Base-by-base conservation (phyloP, 2,888 invertebrate genomes). In the Xestia rhomboidea region DNA sequence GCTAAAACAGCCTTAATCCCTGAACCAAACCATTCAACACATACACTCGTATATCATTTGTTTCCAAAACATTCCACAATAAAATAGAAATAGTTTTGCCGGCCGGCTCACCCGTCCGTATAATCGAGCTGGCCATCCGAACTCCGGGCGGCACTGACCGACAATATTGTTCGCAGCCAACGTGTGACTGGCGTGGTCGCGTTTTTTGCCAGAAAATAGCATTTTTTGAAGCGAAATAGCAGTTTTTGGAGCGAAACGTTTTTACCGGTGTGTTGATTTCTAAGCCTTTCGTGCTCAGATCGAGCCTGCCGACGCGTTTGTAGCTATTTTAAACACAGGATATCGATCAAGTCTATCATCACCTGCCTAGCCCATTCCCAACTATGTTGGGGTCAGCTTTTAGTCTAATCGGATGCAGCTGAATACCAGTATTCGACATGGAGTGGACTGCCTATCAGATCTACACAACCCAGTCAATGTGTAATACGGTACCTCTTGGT, bases 101-200 rank as follows among this genome's bases (percentile, higher is more conserved):
- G 73, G 72, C 68, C 74, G 73, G 84, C n/a, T 62, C 73, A 79
- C 76, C 88, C 86, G 89, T 77, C 90, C 91, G 91, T 93, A 92
- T 93, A 94, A 94, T 93, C 91, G 93, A 91, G 89, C 90, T 84
- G 88, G 89, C 87, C 88, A 90, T 87, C 82, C 88, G 88, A 76
- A 78, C 77, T 79, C 79, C 86, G 86, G 46, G 34, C 81, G 81
- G 71, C 80, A 67, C 67, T 74, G 81, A 77, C 83, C 77, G 81
- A 83, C 89, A 84, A 89, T 90, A 89, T 90, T 87, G 88, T 82
- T 82, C 76, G 69, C 71, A 74, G 73, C 72, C 71, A 67, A 72
- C 83, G 83, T 79, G 73, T 81, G 88, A 88, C 73, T 74, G 75
- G 81, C 71, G 69, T 60, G 74, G 74, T 69, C 15, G 38, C 77